These are phyloP conservation scores for Limanda limanda DNA, from an alignment of 2,113 vertebrate genomes.

Conservation along the genomic window DNA sequence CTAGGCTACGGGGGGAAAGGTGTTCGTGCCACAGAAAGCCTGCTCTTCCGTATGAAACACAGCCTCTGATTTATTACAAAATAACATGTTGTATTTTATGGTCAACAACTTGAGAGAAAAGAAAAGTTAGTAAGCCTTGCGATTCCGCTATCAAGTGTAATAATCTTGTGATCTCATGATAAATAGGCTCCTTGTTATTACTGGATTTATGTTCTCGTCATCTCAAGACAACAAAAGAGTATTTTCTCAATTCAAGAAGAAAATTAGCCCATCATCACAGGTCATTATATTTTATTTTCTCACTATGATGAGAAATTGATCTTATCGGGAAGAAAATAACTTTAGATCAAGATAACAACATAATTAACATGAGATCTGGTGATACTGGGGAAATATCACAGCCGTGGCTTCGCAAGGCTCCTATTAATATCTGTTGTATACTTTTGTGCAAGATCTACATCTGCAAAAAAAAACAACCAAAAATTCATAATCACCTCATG, in stretches of 20 bases:
- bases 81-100: background rate
- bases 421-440: background rate
- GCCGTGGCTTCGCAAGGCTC: background rate
- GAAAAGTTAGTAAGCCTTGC: background rate
- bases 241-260: constrained; percentile 6
- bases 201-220: background rate
- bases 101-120: background rate
- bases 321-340: constrained; percentile 4
- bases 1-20: constrained; percentile 7
- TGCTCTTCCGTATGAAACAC: background rate
- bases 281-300: background rate
- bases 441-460: background rate
- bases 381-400: background rate
- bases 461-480: background rate
- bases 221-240: constrained; percentile 18
- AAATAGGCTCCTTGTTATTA: background rate
- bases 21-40: constrained; percentile 11
- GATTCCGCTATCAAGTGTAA: background rate
- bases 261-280: background rate
- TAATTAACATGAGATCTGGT: background rate
- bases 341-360: background rate
- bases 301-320: background rate
- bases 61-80: background rate
- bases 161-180: background rate
- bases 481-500: background rate